These are phyloP conservation scores for Anoplopoma fimbria DNA, from an alignment of 2,113 vertebrate species.

Conservation along the genomic window DNA sequence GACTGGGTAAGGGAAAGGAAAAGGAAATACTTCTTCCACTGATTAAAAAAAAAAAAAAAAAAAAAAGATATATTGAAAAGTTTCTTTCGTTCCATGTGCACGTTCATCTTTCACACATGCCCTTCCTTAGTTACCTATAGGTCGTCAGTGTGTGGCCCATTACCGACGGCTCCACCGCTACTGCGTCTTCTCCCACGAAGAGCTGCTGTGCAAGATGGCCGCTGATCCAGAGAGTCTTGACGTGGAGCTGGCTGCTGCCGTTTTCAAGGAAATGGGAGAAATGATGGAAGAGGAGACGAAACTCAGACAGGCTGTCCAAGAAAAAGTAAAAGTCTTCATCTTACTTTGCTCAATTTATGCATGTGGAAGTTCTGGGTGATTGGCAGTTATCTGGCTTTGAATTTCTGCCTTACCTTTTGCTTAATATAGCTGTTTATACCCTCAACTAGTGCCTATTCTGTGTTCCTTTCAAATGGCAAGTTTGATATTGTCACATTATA, in stretches of 20 bases:
- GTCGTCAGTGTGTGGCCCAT: conserved; percentile 95
- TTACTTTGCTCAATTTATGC: background rate
- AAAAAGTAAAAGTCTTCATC: conserved; percentile 83
- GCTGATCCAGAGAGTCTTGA: conserved; percentile 96
- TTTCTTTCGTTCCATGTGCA: no score
- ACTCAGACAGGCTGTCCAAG: conserved; percentile 88
- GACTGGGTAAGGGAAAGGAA: conserved; percentile 92
- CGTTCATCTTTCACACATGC: background rate
- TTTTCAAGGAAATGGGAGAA: conserved; percentile 92
- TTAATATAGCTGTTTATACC: background rate
- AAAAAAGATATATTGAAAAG: background rate
- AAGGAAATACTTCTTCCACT: background rate
- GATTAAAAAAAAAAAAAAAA: background rate
- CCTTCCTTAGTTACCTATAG: conserved; percentile 88
- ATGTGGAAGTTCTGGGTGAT: background rate
- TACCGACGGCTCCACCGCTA: conserved; percentile 94
- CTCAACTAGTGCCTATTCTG: background rate
- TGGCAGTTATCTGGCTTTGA: background rate
- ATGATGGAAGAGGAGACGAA: conserved; percentile 93
- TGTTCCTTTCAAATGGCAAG: no score
- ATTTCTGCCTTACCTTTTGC: no score
- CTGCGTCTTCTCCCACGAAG: conserved; percentile 98
- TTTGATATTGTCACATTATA: background rate
- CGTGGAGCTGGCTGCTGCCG: conserved; percentile 95
- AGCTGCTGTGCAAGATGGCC: conserved; percentile 98